Evolutionary conservation across 2,797 vertebrate species (phyloP).

Genomic region (Lophius americanus): DNA sequence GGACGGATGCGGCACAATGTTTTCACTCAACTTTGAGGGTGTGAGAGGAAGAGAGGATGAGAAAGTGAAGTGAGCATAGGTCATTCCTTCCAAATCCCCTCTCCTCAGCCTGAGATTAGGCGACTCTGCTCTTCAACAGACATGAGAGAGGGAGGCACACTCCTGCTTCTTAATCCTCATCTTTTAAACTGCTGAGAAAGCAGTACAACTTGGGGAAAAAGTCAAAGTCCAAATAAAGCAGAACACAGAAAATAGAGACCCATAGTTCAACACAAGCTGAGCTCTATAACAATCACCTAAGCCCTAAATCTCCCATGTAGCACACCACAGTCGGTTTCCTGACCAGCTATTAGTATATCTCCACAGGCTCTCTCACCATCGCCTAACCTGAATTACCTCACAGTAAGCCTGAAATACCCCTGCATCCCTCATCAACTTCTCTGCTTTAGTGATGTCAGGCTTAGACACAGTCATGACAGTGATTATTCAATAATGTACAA

Average conservation of each 20-base stretch:
- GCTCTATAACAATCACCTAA: constrained; percentile 57
- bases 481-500: background rate
- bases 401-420: constrained; percentile 33
- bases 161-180: constrained; percentile 70
- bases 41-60: constrained; percentile 36
- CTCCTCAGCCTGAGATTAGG: constrained; percentile 71
- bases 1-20: constrained; percentile 41
- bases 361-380: constrained; percentile 17
- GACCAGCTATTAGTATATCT: constrained; percentile 33
- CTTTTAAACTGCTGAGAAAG: constrained; percentile 73
- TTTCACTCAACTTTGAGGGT: constrained; percentile 41
- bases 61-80: constrained; percentile 63
- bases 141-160: constrained; percentile 54
- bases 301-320: constrained; percentile 59
- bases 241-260: constrained; percentile 52
- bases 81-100: constrained; percentile 71
- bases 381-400: constrained; percentile 31
- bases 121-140: constrained; percentile 55
- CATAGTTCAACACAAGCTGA: constrained; percentile 63
- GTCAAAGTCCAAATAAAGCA: constrained; percentile 54
- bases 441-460: constrained; percentile 18
- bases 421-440: constrained; percentile 48
- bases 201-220: constrained; percentile 59
- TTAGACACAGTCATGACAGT: constrained; percentile 25
- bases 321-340: constrained; percentile 23